Evolutionary conservation across 2,113 vertebrate genomes (phyloP).

Genomic region (Phalacrocorax brasilianus): DNA sequence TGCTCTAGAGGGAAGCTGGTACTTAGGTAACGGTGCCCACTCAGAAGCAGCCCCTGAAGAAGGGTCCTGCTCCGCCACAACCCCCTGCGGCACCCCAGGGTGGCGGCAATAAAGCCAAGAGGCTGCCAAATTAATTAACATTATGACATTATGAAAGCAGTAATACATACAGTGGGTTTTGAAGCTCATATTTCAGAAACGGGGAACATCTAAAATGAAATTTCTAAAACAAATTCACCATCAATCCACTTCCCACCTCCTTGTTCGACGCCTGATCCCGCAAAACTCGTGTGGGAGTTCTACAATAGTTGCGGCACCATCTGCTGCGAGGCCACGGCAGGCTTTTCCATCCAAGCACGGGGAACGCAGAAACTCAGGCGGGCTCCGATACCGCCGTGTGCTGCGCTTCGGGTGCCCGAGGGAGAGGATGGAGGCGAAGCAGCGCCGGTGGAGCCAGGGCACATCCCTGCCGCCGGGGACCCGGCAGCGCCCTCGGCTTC

Average conservation of each 20-base stretch:
- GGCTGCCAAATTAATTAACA: fast-evolving
- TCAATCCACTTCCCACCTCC: not conserved
- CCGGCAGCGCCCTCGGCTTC: not conserved
- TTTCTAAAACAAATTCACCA: not conserved
- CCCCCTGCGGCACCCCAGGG: too few species aligned
- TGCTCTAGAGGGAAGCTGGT: not conserved
- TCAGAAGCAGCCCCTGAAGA: not conserved
- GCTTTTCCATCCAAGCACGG: fast-evolving
- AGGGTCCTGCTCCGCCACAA: fast-evolving
- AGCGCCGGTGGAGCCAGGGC: fast-evolving
- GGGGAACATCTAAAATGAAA: fast-evolving
- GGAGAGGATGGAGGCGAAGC: not conserved
- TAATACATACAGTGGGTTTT: fast-evolving
- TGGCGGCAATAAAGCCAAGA: fast-evolving
- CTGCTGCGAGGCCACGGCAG: not conserved
- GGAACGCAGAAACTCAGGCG: fast-evolving
- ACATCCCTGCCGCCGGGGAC: not conserved
- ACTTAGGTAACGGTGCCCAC: fast-evolving
- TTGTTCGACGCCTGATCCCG: fast-evolving
- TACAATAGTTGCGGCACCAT: not conserved
- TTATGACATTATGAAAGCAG: fast-evolving
- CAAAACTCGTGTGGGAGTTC: fast-evolving
- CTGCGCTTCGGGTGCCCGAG: not conserved
- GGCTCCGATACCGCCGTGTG: fast-evolving
- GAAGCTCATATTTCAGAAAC: fast-evolving